Evolutionary conservation across 2,113 vertebrate species (phyloP), one percentile per base, ranked within the genome.

Genomic region (Pangasianodon hypophthalmus): DNA sequence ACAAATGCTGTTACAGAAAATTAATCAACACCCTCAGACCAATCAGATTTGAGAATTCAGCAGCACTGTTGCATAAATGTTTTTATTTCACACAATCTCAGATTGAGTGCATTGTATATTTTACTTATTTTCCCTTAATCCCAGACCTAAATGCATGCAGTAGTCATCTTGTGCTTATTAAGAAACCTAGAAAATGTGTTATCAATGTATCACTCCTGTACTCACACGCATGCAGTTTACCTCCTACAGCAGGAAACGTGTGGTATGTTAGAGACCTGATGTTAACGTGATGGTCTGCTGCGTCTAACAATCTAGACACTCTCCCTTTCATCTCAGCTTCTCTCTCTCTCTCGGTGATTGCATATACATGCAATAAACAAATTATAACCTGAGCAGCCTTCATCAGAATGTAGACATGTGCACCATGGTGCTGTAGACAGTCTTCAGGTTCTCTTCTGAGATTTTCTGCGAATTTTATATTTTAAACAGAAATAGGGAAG

Each of bases 231-330:
- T 84, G n/a, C 24, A 24, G 37, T 54, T 67, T 44, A 4, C 69
- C 50, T 85, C 10, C 0, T 54, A 32, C 86, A 89, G 89, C 79
- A 93, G 94, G 94, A 95, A 94, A 93, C 69, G 24, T 90, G 92
- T 86, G 91, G 87, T 90, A 86, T 46, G 89, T 86, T 87, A 81
- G 90, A 71, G 93, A 93, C 90, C 92, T 88, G n/a, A 87, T 87
- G 89, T 91, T 94, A 90, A 94, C 94, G 94, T 96, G 96, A 96
- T 96, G 95, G 95, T 96, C 95, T 6, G 92, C 87, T 96, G 94
- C 91, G 87, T 94, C 88, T 89, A 87, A 92, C 91, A 91, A 93
- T 92, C 91, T 83, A 58, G 91, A 85, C 89, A 77, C 46, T 56
- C 54, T 88, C 86, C 46, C 92, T 94, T 95, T 95, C 91, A 94